These are phyloP conservation scores for Cuniculus paca DNA, from an alignment of 2,797 vertebrate genomes.

Conservation along the genomic window DNA sequence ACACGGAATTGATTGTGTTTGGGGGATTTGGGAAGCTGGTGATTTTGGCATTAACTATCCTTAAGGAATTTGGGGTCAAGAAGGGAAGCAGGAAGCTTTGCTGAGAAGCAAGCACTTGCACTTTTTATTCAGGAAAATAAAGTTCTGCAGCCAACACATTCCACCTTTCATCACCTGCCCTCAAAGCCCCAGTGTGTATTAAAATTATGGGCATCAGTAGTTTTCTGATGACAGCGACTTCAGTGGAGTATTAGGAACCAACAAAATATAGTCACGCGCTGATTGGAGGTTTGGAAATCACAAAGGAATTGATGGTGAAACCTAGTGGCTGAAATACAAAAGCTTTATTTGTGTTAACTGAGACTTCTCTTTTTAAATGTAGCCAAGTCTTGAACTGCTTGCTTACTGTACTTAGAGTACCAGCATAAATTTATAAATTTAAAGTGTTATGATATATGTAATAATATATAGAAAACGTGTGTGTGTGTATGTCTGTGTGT, in stretches of 20 bases:
- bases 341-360: constrained; percentile 35
- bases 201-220: neutral
- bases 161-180: neutral
- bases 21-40: constrained; percentile 34
- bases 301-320: neutral
- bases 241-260: neutral
- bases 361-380: constrained; percentile 22
- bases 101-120: neutral
- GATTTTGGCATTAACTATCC: constrained; percentile 14
- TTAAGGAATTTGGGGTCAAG: constrained; percentile 22
- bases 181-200: neutral
- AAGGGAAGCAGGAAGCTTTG: neutral
- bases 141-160: neutral
- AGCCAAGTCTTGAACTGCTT: neutral
- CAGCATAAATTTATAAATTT: neutral
- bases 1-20: constrained; percentile 58
- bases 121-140: neutral
- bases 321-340: neutral
- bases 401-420: neutral
- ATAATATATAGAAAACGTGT: neutral
- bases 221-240: neutral
- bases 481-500: neutral
- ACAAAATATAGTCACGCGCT: neutral
- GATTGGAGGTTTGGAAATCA: constrained; percentile 25
- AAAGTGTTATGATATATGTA: neutral